Evolutionary conservation across 2,113 vertebrate genomes (phyloP).

Genomic region (Phoxinus phoxinus): DNA sequence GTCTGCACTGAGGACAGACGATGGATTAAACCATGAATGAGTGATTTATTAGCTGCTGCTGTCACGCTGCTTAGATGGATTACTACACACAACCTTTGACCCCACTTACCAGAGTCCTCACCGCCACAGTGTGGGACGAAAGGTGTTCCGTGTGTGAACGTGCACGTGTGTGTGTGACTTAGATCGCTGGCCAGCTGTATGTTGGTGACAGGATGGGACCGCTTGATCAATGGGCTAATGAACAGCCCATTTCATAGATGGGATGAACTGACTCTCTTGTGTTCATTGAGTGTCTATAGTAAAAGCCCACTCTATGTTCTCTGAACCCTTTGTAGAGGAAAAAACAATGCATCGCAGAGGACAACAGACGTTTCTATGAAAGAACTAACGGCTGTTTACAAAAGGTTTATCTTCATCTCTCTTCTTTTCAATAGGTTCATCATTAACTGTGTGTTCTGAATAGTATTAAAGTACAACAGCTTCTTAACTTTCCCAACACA

Average conservation of each 20-base stretch:
- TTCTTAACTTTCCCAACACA: conserved; percentile 9
- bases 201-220: conserved; percentile 80
- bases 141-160: conserved; percentile 57
- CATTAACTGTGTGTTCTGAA: conserved; percentile 34
- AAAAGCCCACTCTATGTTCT: conserved; percentile 34
- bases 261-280: conserved; percentile 70
- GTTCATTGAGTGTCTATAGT: conserved; percentile 52
- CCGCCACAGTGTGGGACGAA: conserved; percentile 63
- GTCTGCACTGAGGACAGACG: conserved; percentile 73
- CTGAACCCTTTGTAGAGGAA: conserved; percentile 50
- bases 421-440: conserved; percentile 6
- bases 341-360: neutral
- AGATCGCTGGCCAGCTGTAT: conserved; percentile 77
- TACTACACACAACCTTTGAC: conserved; percentile 82
- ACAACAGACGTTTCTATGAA: conserved; percentile 29
- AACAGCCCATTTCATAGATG: conserved; percentile 79
- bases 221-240: conserved; percentile 84
- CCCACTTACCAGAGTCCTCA: conserved; percentile 81
- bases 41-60: conserved; percentile 85
- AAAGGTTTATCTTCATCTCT: conserved; percentile 35
- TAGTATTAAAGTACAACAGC: conserved; percentile 10
- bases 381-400: conserved; percentile 22
- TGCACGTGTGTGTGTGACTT: conserved; percentile 62
- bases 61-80: conserved; percentile 84
- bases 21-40: conserved; percentile 85